These are phyloP conservation scores for Nematolebias whitei DNA, from an alignment of 2,113 vertebrate species.

Conservation along the genomic window DNA sequence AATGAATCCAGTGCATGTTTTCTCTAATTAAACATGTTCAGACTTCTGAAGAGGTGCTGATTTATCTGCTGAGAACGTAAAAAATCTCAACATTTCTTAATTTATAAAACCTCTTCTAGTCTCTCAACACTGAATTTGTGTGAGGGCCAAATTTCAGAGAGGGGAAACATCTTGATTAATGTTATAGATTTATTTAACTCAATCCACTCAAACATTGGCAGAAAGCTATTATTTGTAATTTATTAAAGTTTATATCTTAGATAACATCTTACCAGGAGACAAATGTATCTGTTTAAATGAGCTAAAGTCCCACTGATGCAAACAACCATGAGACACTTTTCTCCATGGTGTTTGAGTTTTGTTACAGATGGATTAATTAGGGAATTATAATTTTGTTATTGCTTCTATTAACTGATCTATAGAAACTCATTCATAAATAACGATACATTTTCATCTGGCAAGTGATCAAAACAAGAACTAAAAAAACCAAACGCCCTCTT, in stretches of 20 bases:
- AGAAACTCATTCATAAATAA: no score
- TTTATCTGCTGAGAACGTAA: slow-evolving; percentile 12
- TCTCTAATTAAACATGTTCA: slow-evolving; percentile 48
- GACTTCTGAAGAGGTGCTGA: slow-evolving; percentile 30
- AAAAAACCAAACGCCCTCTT: no score
- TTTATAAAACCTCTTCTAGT: slow-evolving; percentile 19
- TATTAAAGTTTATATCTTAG: neutral
- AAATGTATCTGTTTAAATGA: neutral
- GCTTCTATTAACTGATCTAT: no score
- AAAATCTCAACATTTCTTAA: slow-evolving; percentile 18
- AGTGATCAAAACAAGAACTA: no score
- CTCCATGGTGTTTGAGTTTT: neutral
- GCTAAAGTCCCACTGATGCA: neutral
- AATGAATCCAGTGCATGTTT: slow-evolving; percentile 6
- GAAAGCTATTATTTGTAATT: neutral
- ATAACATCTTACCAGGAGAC: neutral
- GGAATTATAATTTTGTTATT: no score
- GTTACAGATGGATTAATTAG: neutral
- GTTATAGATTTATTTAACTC: neutral
- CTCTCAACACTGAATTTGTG: neutral
- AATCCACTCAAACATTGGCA: neutral
- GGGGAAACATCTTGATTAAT: neutral
- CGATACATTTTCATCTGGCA: no score
- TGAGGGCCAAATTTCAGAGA: neutral
- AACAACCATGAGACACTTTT: neutral